Base-by-base conservation (phyloP, 2,888 invertebrate species). In the Elaeidobius kamerunicus region DNA sequence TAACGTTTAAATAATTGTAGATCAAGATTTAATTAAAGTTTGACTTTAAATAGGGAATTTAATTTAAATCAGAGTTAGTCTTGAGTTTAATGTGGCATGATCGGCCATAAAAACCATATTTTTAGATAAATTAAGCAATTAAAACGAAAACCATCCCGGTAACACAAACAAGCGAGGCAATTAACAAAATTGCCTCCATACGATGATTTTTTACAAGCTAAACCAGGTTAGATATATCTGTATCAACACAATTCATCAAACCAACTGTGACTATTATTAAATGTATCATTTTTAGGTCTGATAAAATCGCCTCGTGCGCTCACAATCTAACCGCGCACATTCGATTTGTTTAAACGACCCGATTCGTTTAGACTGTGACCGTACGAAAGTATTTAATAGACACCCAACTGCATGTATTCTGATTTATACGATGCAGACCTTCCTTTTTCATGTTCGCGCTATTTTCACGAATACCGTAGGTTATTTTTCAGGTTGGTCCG, bases 361-460 rank as follows among this genome's bases (percentile, higher is more conserved):
- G 18, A 9, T 9, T 16, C 1, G 39, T 27, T 36, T 14, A 36
- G 52, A 42, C 3, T 47, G 52, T 40, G 30, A 41, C 28, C 27
- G 41, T 30, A 14, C 11, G 36, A 38, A 41, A 41, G 42, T 18
- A 52, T 40, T 52, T 52, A 52, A 52, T 52, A 52, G 52, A 52
- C 52, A 52, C 35, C 46, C 45, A 45, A 41, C 42, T 45, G 55
- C 43, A 47, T 47, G 46, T 42, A 39, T 57, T 53, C 57, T 57
- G 57, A 57, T 57, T 57, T 57, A 57, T 57, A 47, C 57, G 47
- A 46, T 18, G 34, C 45, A 45, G 57, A 38, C 51, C 57, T 57
- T 48, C 57, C 57, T 57, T 55, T 57, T 57, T 55, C 57, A 36
- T 57, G 57, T 57, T 53, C 44, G 47, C 51, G 44, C 57, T 47